These are phyloP conservation scores for Schizaphis graminum DNA, from an alignment of 2,888 invertebrate species.

Conservation along the genomic window DNA sequence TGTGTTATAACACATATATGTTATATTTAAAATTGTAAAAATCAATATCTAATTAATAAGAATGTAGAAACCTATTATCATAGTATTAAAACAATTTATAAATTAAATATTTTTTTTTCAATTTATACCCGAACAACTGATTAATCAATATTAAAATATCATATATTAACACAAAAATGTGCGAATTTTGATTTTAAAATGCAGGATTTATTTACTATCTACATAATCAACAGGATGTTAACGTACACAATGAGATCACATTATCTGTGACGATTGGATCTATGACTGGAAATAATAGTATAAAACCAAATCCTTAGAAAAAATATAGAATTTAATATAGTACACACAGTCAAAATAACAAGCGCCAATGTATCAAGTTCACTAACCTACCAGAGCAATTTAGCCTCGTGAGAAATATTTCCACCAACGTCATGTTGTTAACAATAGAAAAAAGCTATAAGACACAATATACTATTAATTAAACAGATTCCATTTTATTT, in stretches of 20 bases:
- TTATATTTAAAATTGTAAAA: neutral
- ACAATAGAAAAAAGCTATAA: slow-evolving; percentile 46
- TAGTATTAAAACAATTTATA: neutral
- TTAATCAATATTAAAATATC: neutral
- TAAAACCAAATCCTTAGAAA: slow-evolving; percentile 50
- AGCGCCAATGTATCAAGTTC: slow-evolving; percentile 52
- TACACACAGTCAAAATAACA: slow-evolving; percentile 48
- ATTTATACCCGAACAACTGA: neutral
- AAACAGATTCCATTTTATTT: slow-evolving; percentile 14
- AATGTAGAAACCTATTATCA: neutral
- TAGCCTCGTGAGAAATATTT: slow-evolving; percentile 58
- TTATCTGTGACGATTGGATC: slow-evolving; percentile 48
- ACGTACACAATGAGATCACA: slow-evolving; percentile 29
- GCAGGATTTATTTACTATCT: neutral
- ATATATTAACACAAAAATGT: neutral
- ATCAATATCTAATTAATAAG: neutral
- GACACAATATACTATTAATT: slow-evolving; percentile 34
- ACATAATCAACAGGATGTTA: slow-evolving; percentile 38
- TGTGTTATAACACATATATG: no score
- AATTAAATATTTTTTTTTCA: neutral
- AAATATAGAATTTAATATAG: slow-evolving; percentile 43
- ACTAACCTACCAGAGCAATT: slow-evolving; percentile 59
- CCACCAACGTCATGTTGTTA: slow-evolving; percentile 37
- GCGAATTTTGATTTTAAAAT: neutral
- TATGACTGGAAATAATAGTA: slow-evolving; percentile 38